Conservation (phyloP, 2,888 invertebrate species). For the Allophyes oxyacanthae region DNA sequence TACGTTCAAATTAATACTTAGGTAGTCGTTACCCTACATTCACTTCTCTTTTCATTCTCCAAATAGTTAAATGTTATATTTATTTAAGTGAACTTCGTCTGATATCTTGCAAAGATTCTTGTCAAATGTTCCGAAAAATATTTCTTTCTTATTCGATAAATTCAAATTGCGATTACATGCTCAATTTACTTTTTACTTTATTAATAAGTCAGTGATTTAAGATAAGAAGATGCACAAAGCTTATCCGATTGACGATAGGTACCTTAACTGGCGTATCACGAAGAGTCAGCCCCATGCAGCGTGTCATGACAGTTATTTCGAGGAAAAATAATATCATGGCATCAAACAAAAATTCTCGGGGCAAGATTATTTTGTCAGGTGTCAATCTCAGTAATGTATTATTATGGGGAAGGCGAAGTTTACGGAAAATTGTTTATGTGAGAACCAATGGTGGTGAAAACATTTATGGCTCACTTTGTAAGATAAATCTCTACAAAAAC, state of each 20-base stretch:
- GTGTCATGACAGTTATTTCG: no score
- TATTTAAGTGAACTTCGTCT: slow-evolving; percentile 26
- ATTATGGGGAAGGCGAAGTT: slow-evolving; percentile 52
- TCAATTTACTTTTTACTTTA: slow-evolving; percentile 19
- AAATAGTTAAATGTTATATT: slow-evolving; percentile 30
- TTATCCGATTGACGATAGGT: no score
- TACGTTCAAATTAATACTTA: slow-evolving; percentile 14
- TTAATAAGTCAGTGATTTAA: no score
- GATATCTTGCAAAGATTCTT: slow-evolving; percentile 25
- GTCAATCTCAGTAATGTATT: slow-evolving; percentile 64
- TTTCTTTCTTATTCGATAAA: slow-evolving; percentile 31
- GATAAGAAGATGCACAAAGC: no score
- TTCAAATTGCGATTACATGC: slow-evolving; percentile 27
- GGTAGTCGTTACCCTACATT: slow-evolving; percentile 21
- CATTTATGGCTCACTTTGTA: slow-evolving; percentile 61
- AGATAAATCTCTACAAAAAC: slow-evolving; percentile 27
- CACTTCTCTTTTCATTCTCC: slow-evolving; percentile 9
- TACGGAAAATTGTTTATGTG: slow-evolving; percentile 66
- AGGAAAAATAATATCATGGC: no score
- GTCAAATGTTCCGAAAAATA: slow-evolving; percentile 38
- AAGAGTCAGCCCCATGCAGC: no score
- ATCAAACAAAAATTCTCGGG: neutral
- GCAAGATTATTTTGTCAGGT: slow-evolving; percentile 55
- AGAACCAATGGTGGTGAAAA: slow-evolving; percentile 76
- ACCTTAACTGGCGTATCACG: no score